phyloP scores from a whole-genome alignment of 2,113 vertebrate genomes.

The Pimephales promelas region DNA sequence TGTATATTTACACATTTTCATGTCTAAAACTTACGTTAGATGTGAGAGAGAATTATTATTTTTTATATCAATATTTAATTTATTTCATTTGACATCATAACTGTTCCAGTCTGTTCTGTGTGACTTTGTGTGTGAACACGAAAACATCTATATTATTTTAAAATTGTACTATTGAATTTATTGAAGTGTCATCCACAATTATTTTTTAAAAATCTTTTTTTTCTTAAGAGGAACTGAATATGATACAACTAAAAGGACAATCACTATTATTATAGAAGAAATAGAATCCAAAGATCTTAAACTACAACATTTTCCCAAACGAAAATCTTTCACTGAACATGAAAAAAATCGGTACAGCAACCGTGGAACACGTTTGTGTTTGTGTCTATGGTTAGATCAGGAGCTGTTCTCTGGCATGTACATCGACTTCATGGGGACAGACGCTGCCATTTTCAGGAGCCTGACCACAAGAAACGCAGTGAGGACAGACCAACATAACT shows the following conservation, averaged over 20 bases:
- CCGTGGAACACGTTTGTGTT: background rate
- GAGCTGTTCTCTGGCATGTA: constrained; percentile 98
- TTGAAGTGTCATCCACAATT: background rate
- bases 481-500: constrained; percentile 96
- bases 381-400: constrained; percentile 80
- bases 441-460: constrained; percentile 96
- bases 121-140: background rate
- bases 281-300: background rate
- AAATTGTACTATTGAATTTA: background rate
- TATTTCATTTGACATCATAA: background rate
- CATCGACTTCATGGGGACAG: constrained; percentile 99
- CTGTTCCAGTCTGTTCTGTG: background rate
- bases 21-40: too few relatives aligned
- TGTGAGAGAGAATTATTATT: too few relatives aligned
- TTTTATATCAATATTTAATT: background rate
- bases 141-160: too few relatives aligned
- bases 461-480: constrained; percentile 92
- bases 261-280: background rate
- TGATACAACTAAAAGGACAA: background rate
- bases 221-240: background rate
- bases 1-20: too few relatives aligned
- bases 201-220: too few relatives aligned
- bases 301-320: background rate
- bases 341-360: background rate
- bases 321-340: background rate